Evolutionary conservation across 2,797 vertebrate species (phyloP).

Genomic region (Poecilia velifera): DNA sequence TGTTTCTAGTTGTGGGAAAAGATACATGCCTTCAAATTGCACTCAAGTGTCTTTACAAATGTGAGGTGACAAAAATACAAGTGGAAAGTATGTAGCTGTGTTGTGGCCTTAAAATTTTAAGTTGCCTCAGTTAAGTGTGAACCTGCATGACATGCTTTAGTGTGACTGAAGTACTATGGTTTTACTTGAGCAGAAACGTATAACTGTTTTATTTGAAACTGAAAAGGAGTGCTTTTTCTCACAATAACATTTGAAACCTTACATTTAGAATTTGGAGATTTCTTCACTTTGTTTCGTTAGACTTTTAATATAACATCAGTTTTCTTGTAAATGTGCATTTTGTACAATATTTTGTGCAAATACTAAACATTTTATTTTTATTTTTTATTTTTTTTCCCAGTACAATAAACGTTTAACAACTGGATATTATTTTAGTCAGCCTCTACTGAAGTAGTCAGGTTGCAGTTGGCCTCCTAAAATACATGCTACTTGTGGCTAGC

Average conservation of each 20-base stretch:
- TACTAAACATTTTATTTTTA: neutral
- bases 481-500: neutral
- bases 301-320: neutral
- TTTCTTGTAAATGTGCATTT: neutral
- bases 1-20: neutral
- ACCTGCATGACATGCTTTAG: neutral
- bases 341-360: neutral
- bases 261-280: neutral
- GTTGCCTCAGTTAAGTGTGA: neutral
- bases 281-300: neutral
- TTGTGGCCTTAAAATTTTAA: neutral
- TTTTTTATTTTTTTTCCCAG: neutral
- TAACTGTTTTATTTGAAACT: too few relatives aligned
- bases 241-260: neutral
- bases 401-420: neutral
- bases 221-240: neutral
- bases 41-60: neutral
- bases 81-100: too few relatives aligned
- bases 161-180: neutral
- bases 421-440: neutral
- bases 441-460: neutral
- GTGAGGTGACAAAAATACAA: too few relatives aligned
- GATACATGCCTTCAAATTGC: neutral
- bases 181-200: neutral
- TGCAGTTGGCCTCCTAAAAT: neutral